A percentile compares a stretch with the other conserved stretches of the same genome.
Evolutionary conservation across 2,113 vertebrate genomes (phyloP).

Genomic region (Heloderma charlesbogerti): DNA sequence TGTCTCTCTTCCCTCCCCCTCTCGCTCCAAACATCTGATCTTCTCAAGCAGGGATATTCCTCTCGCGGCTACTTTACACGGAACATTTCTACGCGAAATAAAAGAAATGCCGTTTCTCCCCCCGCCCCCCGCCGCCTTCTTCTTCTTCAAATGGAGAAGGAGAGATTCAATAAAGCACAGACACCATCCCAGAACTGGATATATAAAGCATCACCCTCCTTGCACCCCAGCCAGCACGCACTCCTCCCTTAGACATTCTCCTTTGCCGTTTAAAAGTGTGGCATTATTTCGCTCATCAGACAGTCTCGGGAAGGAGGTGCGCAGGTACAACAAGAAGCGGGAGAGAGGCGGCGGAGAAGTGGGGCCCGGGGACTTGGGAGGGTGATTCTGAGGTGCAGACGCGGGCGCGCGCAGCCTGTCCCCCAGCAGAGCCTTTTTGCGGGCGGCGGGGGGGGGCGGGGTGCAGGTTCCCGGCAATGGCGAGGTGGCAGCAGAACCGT

Average conservation of each 20-base stretch:
- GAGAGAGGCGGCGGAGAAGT: conserved; percentile 11
- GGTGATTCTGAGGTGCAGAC: conserved; percentile 71
- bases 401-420: background rate
- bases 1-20: rapidly evolving
- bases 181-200: background rate
- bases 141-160: too few species aligned
- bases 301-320: background rate
- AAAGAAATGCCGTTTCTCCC: background rate
- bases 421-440: background rate
- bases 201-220: background rate
- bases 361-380: conserved; percentile 26
- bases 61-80: background rate
- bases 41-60: background rate
- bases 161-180: too few species aligned
- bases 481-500: conserved; percentile 81
- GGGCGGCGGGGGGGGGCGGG: too few species aligned
- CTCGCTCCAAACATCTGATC: background rate
- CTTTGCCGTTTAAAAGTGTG: background rate
- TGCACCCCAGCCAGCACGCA: too few species aligned
- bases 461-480: conserved; percentile 68
- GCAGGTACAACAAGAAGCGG: background rate
- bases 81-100: background rate
- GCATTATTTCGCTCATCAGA: background rate
- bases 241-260: too few species aligned
- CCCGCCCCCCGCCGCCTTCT: too few species aligned